Conservation (phyloP, 2,113 vertebrate genomes). For the Oreochromis spilurus region DNA sequence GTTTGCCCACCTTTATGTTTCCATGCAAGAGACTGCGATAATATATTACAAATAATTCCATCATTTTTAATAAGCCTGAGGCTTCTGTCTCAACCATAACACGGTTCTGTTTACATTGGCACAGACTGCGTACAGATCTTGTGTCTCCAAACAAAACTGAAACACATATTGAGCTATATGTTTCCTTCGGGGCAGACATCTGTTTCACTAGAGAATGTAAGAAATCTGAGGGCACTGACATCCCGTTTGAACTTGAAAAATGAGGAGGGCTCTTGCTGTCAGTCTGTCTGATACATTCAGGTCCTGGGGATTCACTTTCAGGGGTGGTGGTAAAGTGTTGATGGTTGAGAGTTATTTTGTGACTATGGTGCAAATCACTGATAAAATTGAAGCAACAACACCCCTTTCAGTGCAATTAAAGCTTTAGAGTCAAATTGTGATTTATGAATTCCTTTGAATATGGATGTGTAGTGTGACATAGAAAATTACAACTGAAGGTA, state of each 20-base stretch:
- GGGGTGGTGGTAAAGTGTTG: background rate
- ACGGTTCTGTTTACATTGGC: constrained; percentile 13
- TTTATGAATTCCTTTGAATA: background rate
- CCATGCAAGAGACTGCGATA: background rate
- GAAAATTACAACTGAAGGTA: background rate
- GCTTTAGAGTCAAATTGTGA: background rate
- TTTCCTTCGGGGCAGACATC: constrained; percentile 34
- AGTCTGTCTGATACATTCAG: background rate
- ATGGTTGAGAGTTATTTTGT: background rate
- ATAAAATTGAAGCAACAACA: background rate
- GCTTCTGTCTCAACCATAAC: background rate
- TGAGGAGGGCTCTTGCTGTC: constrained; percentile 9
- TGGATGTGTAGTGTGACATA: background rate
- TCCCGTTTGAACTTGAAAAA: constrained; percentile 56
- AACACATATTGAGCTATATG: constrained; percentile 16
- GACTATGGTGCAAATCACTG: background rate
- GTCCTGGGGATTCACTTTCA: background rate
- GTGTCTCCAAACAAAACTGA: constrained; percentile 32
- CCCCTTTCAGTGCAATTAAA: background rate
- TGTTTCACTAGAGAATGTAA: constrained; percentile 39
- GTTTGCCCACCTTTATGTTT: background rate
- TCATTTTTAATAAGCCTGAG: constrained; percentile 3
- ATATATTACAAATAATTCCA: background rate
- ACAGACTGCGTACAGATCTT: background rate
- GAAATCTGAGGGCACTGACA: constrained; percentile 52